These are phyloP conservation scores for Heliconius himera DNA, from an alignment of 1,140 invertebrate genomes.

Conservation along the genomic window DNA sequence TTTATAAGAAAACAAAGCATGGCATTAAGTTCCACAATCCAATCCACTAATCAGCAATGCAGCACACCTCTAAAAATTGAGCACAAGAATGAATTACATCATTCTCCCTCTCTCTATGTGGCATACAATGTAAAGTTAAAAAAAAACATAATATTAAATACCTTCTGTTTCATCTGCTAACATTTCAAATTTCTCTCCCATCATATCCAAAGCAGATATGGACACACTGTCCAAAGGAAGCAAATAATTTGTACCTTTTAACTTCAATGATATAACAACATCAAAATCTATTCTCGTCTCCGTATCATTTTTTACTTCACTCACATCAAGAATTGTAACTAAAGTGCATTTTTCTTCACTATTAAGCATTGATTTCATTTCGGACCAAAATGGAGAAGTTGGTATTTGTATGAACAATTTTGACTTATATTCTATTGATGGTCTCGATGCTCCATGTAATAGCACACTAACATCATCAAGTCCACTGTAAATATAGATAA, in stretches of 20 bases:
- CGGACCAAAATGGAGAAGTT: constrained; percentile 52
- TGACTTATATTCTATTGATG: constrained; percentile 56
- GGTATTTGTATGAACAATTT: constrained; percentile 52
- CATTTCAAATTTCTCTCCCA: constrained; percentile 59
- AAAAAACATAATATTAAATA: constrained; percentile 34
- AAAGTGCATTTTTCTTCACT: constrained; percentile 34
- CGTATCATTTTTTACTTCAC: constrained; percentile 52
- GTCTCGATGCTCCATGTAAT: constrained; percentile 47
- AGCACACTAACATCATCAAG: constrained; percentile 56
- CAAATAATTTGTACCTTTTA: constrained; percentile 44
- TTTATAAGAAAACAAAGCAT: no score
- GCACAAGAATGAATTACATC: no score
- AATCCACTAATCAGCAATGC: no score
- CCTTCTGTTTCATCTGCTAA: constrained; percentile 41
- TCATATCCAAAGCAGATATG: constrained; percentile 50
- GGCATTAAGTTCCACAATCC: no score
- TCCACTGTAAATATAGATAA: constrained; percentile 49
- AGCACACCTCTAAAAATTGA: no score
- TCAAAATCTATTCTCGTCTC: constrained; percentile 54
- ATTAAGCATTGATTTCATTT: constrained; percentile 41
- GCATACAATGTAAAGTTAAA: background rate
- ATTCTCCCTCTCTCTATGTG: no score
- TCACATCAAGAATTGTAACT: constrained; percentile 50
- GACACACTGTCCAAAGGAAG: constrained; percentile 55
- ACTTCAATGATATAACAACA: constrained; percentile 53